phyloP scores from a whole-genome alignment of 2,797 vertebrate species.

The Thaleichthys pacificus region DNA sequence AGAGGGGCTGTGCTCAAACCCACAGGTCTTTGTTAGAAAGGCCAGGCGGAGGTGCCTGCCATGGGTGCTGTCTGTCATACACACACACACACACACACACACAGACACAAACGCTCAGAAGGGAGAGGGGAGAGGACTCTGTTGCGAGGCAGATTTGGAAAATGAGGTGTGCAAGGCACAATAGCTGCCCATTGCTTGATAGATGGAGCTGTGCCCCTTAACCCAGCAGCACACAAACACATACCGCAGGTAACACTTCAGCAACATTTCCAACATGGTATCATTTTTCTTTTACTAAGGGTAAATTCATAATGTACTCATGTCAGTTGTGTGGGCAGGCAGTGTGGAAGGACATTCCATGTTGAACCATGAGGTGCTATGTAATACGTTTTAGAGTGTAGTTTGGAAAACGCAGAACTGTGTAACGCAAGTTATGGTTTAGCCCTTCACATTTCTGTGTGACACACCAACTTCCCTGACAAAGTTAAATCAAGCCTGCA shows the following conservation, averaged over 20 bases:
- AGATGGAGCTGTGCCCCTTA: slow-evolving; percentile 47
- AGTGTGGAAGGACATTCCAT: background rate
- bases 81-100: slow-evolving; percentile 9
- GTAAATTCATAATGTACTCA: background rate
- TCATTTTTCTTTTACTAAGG: background rate
- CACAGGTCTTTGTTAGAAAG: slow-evolving; percentile 20
- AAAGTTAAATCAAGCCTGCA: slow-evolving; percentile 76
- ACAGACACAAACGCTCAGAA: slow-evolving; percentile 38
- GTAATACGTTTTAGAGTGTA: background rate
- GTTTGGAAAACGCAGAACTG: slow-evolving; percentile 21
- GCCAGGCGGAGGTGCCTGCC: slow-evolving; percentile 59
- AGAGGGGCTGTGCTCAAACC: slow-evolving; percentile 50
- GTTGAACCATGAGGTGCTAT: background rate
- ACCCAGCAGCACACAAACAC: slow-evolving; percentile 9
- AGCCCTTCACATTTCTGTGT: slow-evolving; percentile 52
- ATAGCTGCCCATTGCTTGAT: slow-evolving; percentile 64
- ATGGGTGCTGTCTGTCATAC: slow-evolving; percentile 53
- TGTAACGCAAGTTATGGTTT: slow-evolving; percentile 42
- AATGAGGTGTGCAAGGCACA: slow-evolving; percentile 66
- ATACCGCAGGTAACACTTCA: slow-evolving; percentile 21
- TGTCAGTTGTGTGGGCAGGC: background rate
- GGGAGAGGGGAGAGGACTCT: slow-evolving; percentile 63
- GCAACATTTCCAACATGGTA: background rate
- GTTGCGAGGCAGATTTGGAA: slow-evolving; percentile 73
- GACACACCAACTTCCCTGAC: slow-evolving; percentile 57